Evolutionary conservation across 2,888 invertebrate genomes (phyloP).

Genomic region (Orthosia incerta): DNA sequence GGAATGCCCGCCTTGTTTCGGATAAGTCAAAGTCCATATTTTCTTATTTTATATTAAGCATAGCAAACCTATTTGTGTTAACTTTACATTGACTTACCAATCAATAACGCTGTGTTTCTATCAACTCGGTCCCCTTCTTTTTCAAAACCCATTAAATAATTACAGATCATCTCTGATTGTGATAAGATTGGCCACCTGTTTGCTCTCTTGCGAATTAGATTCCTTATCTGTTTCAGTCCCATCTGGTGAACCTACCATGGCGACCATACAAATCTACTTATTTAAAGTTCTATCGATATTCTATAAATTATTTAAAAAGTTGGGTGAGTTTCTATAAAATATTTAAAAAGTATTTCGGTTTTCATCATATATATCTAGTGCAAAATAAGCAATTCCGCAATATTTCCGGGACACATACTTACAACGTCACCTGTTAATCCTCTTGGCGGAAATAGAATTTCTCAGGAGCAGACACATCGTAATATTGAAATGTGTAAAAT

Average conservation of each 20-base stretch:
- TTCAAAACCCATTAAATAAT: slow-evolving; percentile 27
- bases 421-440: slow-evolving; percentile 50
- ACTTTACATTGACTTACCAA: no score
- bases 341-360: not conserved
- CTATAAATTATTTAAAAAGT: not conserved
- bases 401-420: slow-evolving; percentile 12
- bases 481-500: slow-evolving; percentile 38
- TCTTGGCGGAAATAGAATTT: slow-evolving; percentile 59
- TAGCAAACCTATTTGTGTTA: no score
- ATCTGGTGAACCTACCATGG: not conserved
- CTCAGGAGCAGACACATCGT: slow-evolving; percentile 39
- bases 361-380: slow-evolving; percentile 1
- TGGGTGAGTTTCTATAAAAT: slow-evolving; percentile 25
- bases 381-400: slow-evolving; percentile 41
- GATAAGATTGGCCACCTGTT: slow-evolving; percentile 11
- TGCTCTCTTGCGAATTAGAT: slow-evolving; percentile 1
- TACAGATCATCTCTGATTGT: slow-evolving; percentile 28
- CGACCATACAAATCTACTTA: not conserved
- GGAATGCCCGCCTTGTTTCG: no score
- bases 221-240: not conserved
- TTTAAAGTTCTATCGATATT: slow-evolving; percentile 4
- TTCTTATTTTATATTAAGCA: no score
- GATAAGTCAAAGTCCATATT: no score
- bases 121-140: not conserved
- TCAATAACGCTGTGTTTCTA: no score